Conservation (phyloP, 2,797 vertebrate species). For the Margarornis squamiger region DNA sequence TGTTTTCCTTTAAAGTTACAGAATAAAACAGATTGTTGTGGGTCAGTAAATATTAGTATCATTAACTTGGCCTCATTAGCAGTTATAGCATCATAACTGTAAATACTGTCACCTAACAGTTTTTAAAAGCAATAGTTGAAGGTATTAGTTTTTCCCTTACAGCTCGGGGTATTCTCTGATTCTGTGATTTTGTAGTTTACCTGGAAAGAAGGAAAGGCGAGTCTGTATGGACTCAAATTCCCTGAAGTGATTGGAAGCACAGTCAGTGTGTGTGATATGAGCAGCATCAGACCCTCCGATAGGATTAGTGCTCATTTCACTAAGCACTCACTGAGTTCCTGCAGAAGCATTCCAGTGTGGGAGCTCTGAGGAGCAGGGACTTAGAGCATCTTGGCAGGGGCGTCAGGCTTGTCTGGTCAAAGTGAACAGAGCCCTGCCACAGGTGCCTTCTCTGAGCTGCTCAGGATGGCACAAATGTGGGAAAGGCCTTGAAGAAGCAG, state of each 20-base stretch:
- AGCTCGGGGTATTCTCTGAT: background rate
- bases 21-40: background rate
- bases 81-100: background rate
- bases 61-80: background rate
- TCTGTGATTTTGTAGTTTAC: background rate
- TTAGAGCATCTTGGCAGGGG: accelerated
- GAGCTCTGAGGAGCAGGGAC: background rate
- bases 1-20: background rate
- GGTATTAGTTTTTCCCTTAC: background rate
- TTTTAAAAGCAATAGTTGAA: background rate
- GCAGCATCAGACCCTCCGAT: background rate
- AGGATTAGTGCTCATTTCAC: background rate
- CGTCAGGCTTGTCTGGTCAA: accelerated
- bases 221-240: background rate
- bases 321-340: background rate
- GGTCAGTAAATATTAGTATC: background rate
- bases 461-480: background rate
- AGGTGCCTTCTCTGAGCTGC: background rate
- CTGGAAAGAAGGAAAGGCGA: background rate
- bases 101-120: background rate
- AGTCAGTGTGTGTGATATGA: background rate
- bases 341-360: background rate
- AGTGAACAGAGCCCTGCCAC: background rate
- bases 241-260: background rate
- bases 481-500: background rate